A percentile compares a stretch with the other conserved stretches of the same genome.
phyloP scores from a whole-genome alignment of 2,797 vertebrate species.

The Basileuterus tristriatus region DNA sequence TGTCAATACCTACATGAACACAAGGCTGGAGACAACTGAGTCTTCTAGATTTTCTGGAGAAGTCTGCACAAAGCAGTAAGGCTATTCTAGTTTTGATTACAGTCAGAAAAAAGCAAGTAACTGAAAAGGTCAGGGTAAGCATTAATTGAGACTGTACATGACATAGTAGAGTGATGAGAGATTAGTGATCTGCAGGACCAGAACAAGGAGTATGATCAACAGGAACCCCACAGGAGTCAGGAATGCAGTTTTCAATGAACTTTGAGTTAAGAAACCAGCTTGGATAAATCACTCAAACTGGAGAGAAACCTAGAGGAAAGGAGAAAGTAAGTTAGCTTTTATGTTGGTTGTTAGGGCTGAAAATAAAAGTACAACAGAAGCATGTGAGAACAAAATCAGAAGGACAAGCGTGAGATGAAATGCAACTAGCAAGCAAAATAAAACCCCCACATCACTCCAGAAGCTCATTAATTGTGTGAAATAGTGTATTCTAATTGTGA shows the following conservation, averaged over 20 bases:
- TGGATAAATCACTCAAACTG: background rate
- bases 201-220: background rate
- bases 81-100: background rate
- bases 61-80: background rate
- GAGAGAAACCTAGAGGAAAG: background rate
- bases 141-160: background rate
- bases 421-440: background rate
- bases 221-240: background rate
- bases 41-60: background rate
- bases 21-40: background rate
- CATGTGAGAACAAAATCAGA: background rate
- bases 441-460: background rate
- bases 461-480: background rate
- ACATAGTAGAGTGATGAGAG: background rate
- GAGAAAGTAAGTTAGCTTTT: background rate
- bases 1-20: background rate
- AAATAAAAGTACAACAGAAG: background rate
- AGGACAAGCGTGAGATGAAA: background rate
- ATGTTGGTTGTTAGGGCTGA: background rate
- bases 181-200: background rate
- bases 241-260: background rate
- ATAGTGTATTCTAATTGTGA: background rate
- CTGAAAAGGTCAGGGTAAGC: background rate
- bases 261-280: background rate
- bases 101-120: background rate